Evolutionary conservation across 2,888 invertebrate species (phyloP).

Genomic region (Drosophila formosana): DNA sequence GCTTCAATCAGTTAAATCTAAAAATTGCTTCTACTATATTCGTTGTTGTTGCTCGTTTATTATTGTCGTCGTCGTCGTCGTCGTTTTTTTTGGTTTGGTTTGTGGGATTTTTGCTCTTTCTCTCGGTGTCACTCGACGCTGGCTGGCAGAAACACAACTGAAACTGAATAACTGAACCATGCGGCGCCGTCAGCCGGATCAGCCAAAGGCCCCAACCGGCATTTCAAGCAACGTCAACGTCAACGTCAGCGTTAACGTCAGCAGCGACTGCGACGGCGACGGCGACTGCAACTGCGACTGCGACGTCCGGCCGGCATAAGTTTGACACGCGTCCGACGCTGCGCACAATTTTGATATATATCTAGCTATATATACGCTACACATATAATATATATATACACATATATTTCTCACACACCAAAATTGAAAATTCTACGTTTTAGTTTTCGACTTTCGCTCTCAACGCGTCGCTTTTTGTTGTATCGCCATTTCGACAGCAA

Average conservation of each 20-base stretch:
- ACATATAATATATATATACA: conserved; percentile 8
- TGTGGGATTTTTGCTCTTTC: conserved; percentile 21
- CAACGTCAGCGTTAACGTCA: conserved; percentile 23
- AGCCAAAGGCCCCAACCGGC: conserved; percentile 65
- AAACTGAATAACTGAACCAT: conserved; percentile 68
- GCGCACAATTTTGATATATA: conserved; percentile 47
- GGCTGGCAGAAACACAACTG: conserved; percentile 76
- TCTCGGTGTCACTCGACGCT: conserved; percentile 70
- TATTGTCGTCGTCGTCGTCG: conserved; percentile 46
- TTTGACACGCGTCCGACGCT: conserved; percentile 58
- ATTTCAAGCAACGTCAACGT: conserved; percentile 36
- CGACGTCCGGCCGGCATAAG: conserved; percentile 32
- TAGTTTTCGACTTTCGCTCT: conserved; percentile 43
- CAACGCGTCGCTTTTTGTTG: conserved; percentile 18
- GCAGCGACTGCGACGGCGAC: conserved; percentile 23
- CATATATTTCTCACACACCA: conserved; percentile 11
- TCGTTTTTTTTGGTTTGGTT: conserved; percentile 22
- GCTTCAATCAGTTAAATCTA: conserved; percentile 67
- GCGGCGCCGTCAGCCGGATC: conserved; percentile 61
- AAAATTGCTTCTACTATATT: conserved; percentile 53
- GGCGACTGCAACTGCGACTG: conserved; percentile 17
- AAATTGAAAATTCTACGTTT: conserved; percentile 37
- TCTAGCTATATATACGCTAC: conserved; percentile 20
- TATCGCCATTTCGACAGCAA: conserved; percentile 21
- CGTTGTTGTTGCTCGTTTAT: conserved; percentile 46